Evolutionary conservation across 2,113 vertebrate species (phyloP).

Genomic region (Anhinga anhinga): DNA sequence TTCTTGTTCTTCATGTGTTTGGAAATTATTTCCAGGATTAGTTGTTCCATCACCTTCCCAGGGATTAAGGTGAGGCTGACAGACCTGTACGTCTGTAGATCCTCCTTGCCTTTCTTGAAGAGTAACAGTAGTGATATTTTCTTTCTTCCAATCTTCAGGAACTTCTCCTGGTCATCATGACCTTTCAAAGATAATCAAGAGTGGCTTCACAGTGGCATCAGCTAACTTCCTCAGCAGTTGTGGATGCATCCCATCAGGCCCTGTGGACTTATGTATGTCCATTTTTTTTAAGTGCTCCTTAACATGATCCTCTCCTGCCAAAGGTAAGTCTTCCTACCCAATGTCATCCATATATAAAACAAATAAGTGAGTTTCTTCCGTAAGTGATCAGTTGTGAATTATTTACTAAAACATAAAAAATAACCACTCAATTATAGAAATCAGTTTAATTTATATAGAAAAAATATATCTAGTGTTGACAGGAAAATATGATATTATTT

Average conservation of each 20-base stretch:
- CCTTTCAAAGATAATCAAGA: not conserved
- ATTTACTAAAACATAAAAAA: not conserved
- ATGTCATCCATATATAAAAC: not conserved
- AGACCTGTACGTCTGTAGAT: not conserved
- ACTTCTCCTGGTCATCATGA: not conserved
- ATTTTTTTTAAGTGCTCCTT: not conserved
- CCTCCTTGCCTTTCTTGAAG: not conserved
- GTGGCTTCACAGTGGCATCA: not conserved
- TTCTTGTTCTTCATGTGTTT: not conserved
- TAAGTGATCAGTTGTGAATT: not conserved
- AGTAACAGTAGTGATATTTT: not conserved
- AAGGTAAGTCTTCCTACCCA: not conserved
- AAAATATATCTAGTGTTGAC: not conserved
- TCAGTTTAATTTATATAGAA: not conserved
- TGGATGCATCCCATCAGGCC: not conserved
- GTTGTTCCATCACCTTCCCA: not conserved
- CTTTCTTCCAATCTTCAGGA: not conserved
- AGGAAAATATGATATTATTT: not conserved
- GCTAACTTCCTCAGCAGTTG: not conserved
- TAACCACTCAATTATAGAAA: not conserved
- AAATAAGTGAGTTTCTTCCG: not conserved
- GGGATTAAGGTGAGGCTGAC: not conserved
- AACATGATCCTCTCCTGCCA: not conserved
- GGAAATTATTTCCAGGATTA: not conserved
- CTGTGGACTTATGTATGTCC: not conserved